Evolutionary conservation across 2,888 invertebrate genomes (phyloP).

Genomic region (Tachina fera): DNA sequence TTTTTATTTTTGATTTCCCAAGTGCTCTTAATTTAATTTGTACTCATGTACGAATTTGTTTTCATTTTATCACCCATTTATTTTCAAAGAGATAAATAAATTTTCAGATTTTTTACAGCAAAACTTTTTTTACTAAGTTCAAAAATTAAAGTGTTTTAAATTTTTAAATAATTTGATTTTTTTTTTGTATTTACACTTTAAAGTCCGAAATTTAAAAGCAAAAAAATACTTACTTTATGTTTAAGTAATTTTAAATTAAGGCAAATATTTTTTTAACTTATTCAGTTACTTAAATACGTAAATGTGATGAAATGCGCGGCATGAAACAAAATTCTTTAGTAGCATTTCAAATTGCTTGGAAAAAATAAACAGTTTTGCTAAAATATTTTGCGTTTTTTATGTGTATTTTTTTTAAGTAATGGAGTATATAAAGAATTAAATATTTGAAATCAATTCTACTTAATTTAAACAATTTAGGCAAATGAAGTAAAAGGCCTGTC

Average conservation of each 20-base stretch:
- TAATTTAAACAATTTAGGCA: too few relatives aligned
- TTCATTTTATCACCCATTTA: neutral
- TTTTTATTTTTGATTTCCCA: too few relatives aligned
- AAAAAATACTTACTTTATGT: neutral
- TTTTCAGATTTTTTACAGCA: neutral
- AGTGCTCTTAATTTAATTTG: too few relatives aligned
- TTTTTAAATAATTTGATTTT: constrained; percentile 15
- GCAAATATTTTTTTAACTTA: constrained; percentile 37
- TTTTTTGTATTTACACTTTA: constrained; percentile 26
- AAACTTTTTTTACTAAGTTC: too few relatives aligned
- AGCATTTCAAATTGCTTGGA: neutral
- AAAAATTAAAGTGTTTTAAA: neutral
- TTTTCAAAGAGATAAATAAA: neutral
- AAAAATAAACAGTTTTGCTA: constrained; percentile 6
- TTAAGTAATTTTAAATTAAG: constrained; percentile 36
- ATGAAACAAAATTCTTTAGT: neutral
- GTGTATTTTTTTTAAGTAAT: neutral
- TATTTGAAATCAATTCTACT: too few relatives aligned
- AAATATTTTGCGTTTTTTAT: neutral
- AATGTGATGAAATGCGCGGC: constrained; percentile 25
- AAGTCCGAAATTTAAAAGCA: neutral
- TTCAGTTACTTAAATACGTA: constrained; percentile 5
- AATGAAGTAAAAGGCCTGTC: too few relatives aligned
- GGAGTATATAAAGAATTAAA: neutral
- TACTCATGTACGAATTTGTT: too few relatives aligned